These are phyloP conservation scores for Tholera decimalis DNA, from an alignment of 2,888 invertebrate species.

Conservation along the genomic window DNA sequence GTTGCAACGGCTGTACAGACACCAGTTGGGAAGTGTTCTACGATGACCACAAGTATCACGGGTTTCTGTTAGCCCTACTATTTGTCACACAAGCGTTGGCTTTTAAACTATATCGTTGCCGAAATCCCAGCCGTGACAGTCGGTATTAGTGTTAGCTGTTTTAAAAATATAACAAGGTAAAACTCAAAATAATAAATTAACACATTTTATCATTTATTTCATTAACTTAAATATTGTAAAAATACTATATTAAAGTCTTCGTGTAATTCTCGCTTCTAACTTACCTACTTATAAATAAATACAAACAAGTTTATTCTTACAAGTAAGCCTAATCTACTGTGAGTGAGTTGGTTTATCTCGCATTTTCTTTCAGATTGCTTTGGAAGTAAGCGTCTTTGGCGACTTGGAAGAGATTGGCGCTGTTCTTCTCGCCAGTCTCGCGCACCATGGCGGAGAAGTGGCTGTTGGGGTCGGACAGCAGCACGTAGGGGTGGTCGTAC, in stretches of 20 bases:
- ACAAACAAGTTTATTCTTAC: slow-evolving; percentile 28
- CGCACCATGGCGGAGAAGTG: slow-evolving; percentile 91
- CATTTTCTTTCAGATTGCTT: slow-evolving; percentile 80
- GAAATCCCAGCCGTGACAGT: slow-evolving; percentile 64
- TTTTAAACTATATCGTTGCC: slow-evolving; percentile 73
- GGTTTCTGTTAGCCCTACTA: slow-evolving; percentile 67
- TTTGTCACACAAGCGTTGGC: slow-evolving; percentile 68
- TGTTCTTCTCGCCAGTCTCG: slow-evolving; percentile 92
- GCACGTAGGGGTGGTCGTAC: slow-evolving; percentile 92
- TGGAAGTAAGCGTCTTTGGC: slow-evolving; percentile 87
- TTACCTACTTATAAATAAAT: slow-evolving; percentile 21
- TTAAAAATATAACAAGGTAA: slow-evolving; percentile 23
- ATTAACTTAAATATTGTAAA: slow-evolving; percentile 1
- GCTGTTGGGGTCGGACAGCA: slow-evolving; percentile 89
- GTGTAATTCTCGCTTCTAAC: not conserved
- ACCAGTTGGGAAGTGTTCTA: slow-evolving; percentile 65
- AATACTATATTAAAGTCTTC: slow-evolving; percentile 11
- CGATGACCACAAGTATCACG: slow-evolving; percentile 67
- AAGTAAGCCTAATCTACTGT: slow-evolving; percentile 17
- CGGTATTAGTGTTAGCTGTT: slow-evolving; percentile 35
- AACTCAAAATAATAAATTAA: slow-evolving; percentile 10
- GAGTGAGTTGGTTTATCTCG: slow-evolving; percentile 66
- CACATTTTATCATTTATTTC: slow-evolving; percentile 10
- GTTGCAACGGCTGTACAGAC: slow-evolving; percentile 68
- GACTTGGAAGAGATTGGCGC: slow-evolving; percentile 84